These are phyloP conservation scores for Abscondita cerata DNA, from an alignment of 2,888 invertebrate genomes.

Conservation along the genomic window DNA sequence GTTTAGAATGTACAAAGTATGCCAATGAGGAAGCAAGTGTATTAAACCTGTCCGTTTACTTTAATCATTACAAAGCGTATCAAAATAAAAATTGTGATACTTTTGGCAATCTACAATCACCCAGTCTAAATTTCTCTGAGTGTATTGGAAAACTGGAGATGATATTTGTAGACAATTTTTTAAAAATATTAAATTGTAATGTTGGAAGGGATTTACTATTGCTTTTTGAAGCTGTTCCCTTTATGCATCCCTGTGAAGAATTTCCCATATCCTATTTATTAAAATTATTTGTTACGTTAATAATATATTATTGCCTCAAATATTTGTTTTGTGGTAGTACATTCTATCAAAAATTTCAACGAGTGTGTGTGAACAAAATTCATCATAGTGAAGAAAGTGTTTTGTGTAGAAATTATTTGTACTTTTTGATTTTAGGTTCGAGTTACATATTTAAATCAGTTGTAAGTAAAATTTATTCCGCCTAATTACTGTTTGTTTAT, in stretches of 20 bases:
- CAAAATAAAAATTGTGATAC: conserved; percentile 1
- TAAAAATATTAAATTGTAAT: background rate
- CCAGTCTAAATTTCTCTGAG: too few species aligned
- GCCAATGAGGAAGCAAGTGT: background rate
- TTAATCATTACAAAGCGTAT: background rate
- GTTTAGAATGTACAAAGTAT: background rate
- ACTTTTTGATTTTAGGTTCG: too few species aligned
- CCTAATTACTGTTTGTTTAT: too few species aligned
- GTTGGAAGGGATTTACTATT: background rate
- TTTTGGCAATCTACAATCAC: too few species aligned
- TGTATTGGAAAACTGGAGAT: too few species aligned
- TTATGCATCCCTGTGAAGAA: background rate
- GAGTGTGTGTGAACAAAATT: too few species aligned
- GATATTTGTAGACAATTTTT: background rate
- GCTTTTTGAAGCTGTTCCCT: background rate
- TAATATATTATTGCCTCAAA: background rate
- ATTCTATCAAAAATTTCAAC: too few species aligned
- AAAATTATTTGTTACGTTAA: background rate
- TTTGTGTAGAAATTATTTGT: too few species aligned
- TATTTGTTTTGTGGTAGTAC: too few species aligned
- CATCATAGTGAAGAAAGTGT: too few species aligned
- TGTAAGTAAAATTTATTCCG: too few species aligned
- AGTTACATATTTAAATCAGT: too few species aligned
- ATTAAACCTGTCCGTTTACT: background rate
- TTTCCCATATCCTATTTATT: background rate